These are phyloP conservation scores for Phymatocera aterrima DNA, from an alignment of 2,888 invertebrate genomes.

Conservation along the genomic window DNA sequence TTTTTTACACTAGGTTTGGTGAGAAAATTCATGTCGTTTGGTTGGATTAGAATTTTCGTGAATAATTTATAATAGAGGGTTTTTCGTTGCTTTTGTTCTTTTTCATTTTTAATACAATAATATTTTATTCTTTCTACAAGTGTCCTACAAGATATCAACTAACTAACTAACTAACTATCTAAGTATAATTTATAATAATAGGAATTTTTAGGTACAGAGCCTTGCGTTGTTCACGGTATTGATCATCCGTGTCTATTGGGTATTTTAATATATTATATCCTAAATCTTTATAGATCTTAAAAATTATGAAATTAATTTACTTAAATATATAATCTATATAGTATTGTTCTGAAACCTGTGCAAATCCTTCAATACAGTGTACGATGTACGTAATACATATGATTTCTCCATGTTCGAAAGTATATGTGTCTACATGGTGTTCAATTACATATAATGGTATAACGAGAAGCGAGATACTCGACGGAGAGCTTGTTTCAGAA, in stretches of 20 bases:
- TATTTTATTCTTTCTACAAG: constrained; percentile 66
- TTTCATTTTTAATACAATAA: constrained; percentile 62
- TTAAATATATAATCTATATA: no score
- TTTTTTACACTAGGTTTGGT: neutral
- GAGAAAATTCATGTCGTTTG: neutral
- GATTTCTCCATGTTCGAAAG: neutral
- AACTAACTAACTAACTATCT: no score
- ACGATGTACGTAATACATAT: no score
- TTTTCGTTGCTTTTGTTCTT: neutral
- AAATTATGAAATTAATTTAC: constrained; percentile 51
- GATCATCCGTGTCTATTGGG: constrained; percentile 51
- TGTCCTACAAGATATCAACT: constrained; percentile 61
- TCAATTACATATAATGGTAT: constrained; percentile 29
- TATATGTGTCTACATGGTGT: no score
- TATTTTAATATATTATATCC: constrained; percentile 28
- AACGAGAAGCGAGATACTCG: neutral
- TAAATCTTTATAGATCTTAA: constrained; percentile 47
- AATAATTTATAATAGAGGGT: neutral
- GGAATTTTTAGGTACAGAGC: constrained; percentile 65
- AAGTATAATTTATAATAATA: constrained; percentile 64
- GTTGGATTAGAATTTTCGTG: neutral
- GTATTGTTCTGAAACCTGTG: constrained; percentile 50
- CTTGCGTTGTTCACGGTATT: constrained; percentile 54
- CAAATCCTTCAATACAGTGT: no score
- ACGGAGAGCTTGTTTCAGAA: neutral